phyloP scores from a whole-genome alignment of 2,888 invertebrate species.

The Nudaria mundana region DNA sequence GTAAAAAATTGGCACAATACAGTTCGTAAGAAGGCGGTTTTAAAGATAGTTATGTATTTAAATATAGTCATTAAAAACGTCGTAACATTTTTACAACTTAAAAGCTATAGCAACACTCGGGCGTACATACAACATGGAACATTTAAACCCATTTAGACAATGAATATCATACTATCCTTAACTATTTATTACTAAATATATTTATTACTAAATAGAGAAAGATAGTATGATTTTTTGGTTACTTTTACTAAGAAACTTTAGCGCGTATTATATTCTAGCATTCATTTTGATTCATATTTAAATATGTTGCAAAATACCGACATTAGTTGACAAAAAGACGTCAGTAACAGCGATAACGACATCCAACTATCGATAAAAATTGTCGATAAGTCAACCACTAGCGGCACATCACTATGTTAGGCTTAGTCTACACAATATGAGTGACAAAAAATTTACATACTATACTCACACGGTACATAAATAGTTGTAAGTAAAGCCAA shows the following conservation, averaged over 20 bases:
- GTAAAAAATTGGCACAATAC: constrained; percentile 64
- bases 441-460: constrained; percentile 32
- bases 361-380: background rate
- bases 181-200: constrained; percentile 2
- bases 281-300: constrained; percentile 24
- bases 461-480: constrained; percentile 30
- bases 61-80: constrained; percentile 43
- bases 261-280: constrained; percentile 23
- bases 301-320: constrained; percentile 10
- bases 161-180: constrained; percentile 1
- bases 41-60: constrained; percentile 29
- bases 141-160: constrained; percentile 27
- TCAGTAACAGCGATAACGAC: background rate
- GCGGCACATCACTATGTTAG: constrained; percentile 17
- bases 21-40: constrained; percentile 52
- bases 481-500: constrained; percentile 21
- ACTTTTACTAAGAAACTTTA: background rate
- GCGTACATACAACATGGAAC: constrained; percentile 58
- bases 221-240: background rate
- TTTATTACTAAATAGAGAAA: background rate
- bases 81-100: constrained; percentile 59
- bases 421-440: constrained; percentile 36
- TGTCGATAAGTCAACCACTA: constrained; percentile 13
- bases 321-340: constrained; percentile 12
- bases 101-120: constrained; percentile 46